Base-by-base conservation (phyloP, 2,888 invertebrate species). In the Lasiommata megera region DNA sequence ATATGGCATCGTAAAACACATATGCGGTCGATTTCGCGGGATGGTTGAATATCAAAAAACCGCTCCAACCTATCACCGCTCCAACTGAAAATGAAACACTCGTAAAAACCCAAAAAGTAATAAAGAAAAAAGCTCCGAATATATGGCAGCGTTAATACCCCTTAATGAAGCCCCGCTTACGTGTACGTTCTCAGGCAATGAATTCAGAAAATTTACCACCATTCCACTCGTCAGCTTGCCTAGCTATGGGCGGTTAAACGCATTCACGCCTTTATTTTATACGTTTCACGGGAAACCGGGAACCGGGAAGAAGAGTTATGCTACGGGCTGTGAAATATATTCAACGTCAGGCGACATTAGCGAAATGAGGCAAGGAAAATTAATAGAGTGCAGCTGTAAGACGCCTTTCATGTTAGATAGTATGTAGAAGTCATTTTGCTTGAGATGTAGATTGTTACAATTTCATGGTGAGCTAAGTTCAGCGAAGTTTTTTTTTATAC, bases 141-240 rank as follows among this genome's bases (percentile, higher is more conserved):
- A 56, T 46, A 56, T 56, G 58, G 54, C 37, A 41, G 55, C 34
- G 41, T 53, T 62, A 59, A 62, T 54, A 46, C 59, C 62, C 54
- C 58, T 61, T 63, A 63, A 65, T 65, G 60, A 63, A 56, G 60
- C 55, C 31, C 36, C 47, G 60, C 56, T 61, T 60, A 65, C 60
- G 61, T 58, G 54, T 46, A 60, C 53, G 51, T 65, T 63, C 63
- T 61, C 56, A 36, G 60, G 65, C 63, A 63, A 63, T 65, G 61
- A 65, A 65, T 65, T 61, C 60, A 48, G 58, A 61, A 60, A 60
- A 61, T 58, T 56, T 31, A 37, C 41, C 46, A 18, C 40, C 58
- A 55, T 56, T 52, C 17, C 48, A 59, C 64, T 62, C 61, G 56
- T 60, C 63, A 61, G 61, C 54, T 51, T 59, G 50, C 34, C 56